Base-by-base conservation (phyloP, 2,888 invertebrate genomes). In the Hypercompe scribonia region DNA sequence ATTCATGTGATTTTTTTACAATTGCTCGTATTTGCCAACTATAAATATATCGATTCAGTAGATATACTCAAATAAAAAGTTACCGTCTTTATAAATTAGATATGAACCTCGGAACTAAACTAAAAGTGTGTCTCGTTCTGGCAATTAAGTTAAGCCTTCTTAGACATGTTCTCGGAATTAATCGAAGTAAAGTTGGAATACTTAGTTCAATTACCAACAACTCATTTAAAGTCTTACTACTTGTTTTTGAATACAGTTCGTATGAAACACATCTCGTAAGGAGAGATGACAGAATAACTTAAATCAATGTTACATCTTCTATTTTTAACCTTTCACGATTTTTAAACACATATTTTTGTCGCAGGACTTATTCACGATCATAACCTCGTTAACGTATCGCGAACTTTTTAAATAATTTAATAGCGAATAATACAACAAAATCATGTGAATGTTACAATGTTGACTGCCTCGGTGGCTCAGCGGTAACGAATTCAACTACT, bases 141-240 rank as follows among this genome's bases (percentile, higher is more conserved):
- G 7, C 10, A 42, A n/a, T 67, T 61, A 33, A 50, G 33, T 68
- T 34, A 54, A 58, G 7, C 39, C n/a, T 18, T 31, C 13, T 68
- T 58, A 8, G 28, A 61, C 21, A 39, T 58, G 39, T 39, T 46
- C 61, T 39, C 61, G 18, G 54, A 33, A 58, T 67, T 61, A 31
- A 34, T 24, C 46, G 61, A 70, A 15, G 63, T 34, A 68, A 58
- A 73, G 65, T 78, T 66, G n/a, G 65, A 65, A 54, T 66, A 36
- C 31, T 34, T 31, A 33, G 18, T 67, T 65, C 69, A 68, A 64
- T 73, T 65, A 39, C 21, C 24, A 69, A 68, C 36, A 65, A 74
- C 33, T 65, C 64, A 71, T 64, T 65, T 65, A 68, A 18, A 58
- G 61, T 67, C 61, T 15, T 68, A 15, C 69, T 31, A 54, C n/a